A percentile compares a stretch with the other conserved stretches of the same genome.
Conservation (phyloP, 2,797 vertebrate genomes). For the Triplophysa yarkandensis region DNA sequence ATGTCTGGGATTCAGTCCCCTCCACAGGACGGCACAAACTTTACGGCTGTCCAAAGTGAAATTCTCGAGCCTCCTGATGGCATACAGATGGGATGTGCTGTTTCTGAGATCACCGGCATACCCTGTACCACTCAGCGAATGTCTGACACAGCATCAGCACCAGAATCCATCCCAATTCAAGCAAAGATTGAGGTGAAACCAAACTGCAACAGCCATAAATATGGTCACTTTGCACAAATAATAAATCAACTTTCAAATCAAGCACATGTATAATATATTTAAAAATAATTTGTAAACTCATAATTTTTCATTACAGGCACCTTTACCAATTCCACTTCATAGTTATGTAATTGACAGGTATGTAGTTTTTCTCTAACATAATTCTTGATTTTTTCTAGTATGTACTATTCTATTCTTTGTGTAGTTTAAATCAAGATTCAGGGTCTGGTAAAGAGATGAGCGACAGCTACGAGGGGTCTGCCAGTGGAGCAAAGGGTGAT, state of each 20-base stretch:
- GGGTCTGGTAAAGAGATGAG: conserved; percentile 92
- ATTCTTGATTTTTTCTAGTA: neutral
- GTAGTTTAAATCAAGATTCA: conserved; percentile 84
- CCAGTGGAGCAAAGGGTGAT: conserved; percentile 83
- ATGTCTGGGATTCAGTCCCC: conserved; percentile 59
- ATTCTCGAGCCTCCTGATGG: conserved; percentile 59
- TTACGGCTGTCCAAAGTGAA: conserved; percentile 44
- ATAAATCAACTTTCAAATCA: too few relatives aligned
- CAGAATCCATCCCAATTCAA: conserved; percentile 60
- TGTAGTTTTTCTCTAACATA: neutral
- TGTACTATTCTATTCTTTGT: neutral
- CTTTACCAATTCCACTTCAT: conserved; percentile 64
- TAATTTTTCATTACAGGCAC: conserved; percentile 66
- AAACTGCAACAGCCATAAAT: neutral
- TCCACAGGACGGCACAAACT: conserved; percentile 60
- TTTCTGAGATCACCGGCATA: conserved; percentile 61
- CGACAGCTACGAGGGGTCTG: conserved; percentile 87
- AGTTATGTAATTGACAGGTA: conserved; percentile 76
- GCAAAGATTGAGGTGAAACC: neutral
- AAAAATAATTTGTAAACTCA: too few relatives aligned
- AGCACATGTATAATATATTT: neutral
- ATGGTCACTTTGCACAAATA: neutral
- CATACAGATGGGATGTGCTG: conserved; percentile 62
- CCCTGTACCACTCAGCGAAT: conserved; percentile 65
- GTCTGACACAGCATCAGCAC: conserved; percentile 61